Evolutionary conservation across 2,888 invertebrate genomes (phyloP).

Genomic region (Parnassius orleans): DNA sequence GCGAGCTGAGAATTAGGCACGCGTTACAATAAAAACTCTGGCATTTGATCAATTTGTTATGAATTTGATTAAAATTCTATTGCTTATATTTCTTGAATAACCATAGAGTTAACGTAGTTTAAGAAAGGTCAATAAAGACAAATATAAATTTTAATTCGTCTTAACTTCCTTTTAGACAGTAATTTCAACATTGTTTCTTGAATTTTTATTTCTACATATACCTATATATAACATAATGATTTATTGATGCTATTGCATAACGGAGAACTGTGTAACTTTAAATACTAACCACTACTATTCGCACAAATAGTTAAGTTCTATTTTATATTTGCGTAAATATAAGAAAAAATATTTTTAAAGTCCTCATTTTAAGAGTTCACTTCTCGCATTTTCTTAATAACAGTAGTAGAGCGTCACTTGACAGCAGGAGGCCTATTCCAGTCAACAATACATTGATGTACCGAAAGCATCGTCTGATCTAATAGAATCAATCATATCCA

Average conservation of each 20-base stretch:
- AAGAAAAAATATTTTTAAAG: too few species aligned
- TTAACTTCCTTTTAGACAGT: too few species aligned
- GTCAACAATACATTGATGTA: slow-evolving; percentile 72
- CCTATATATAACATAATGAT: too few species aligned
- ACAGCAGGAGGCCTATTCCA: slow-evolving; percentile 70
- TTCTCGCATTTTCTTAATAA: slow-evolving; percentile 47
- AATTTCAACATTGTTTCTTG: too few species aligned
- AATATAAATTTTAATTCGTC: too few species aligned
- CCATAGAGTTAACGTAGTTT: slow-evolving; percentile 34
- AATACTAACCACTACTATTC: too few species aligned
- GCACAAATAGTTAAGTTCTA: too few species aligned
- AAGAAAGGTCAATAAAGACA: slow-evolving; percentile 9
- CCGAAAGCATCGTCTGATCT: slow-evolving; percentile 67
- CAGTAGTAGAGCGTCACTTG: slow-evolving; percentile 48
- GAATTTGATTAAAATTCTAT: slow-evolving; percentile 73
- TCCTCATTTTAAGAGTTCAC: slow-evolving; percentile 21
- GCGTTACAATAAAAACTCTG: slow-evolving; percentile 56
- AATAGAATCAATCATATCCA: slow-evolving; percentile 76
- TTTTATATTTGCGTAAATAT: too few species aligned
- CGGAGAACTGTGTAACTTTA: too few species aligned
- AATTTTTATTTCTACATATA: too few species aligned
- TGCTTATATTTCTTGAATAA: slow-evolving; percentile 44
- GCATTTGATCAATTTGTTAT: slow-evolving; percentile 62
- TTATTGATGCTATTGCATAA: too few species aligned
- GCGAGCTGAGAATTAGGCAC: slow-evolving; percentile 52